Conservation (phyloP, 2,888 invertebrate species). For the Cryptocephalus moraei region DNA sequence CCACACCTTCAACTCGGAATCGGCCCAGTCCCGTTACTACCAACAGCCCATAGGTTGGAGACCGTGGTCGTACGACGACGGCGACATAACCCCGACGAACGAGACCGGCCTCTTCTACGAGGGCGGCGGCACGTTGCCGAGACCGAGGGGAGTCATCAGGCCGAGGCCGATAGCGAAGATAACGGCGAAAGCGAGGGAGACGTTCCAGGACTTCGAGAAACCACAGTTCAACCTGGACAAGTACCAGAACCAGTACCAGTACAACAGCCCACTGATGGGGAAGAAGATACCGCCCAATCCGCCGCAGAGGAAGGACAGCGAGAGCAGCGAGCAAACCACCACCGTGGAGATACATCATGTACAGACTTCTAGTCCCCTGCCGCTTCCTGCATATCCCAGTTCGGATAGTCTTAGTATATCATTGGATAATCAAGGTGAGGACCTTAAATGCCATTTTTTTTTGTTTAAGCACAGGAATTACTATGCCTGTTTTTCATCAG, state of each 20-base stretch:
- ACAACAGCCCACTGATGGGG: slow-evolving; percentile 56
- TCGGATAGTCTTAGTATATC: slow-evolving; percentile 54
- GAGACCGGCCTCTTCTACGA: slow-evolving; percentile 48
- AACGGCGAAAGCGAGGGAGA: slow-evolving; percentile 43
- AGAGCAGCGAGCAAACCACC: slow-evolving; percentile 34
- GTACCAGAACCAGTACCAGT: slow-evolving; percentile 23
- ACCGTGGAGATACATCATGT: slow-evolving; percentile 32
- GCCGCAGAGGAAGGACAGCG: slow-evolving; percentile 54
- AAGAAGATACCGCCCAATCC: slow-evolving; percentile 75
- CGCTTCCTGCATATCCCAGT: slow-evolving; percentile 54
- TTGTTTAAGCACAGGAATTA: too few species aligned
- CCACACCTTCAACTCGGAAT: slow-evolving; percentile 49
- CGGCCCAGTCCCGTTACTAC: slow-evolving; percentile 48
- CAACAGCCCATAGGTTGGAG: slow-evolving; percentile 38
- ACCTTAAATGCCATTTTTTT: background rate
- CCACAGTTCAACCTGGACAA: slow-evolving; percentile 37
- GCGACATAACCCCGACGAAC: slow-evolving; percentile 83
- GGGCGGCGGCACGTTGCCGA: slow-evolving; percentile 77
- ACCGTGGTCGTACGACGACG: slow-evolving; percentile 71
- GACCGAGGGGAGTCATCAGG: slow-evolving; percentile 66
- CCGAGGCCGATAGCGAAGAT: slow-evolving; percentile 76
- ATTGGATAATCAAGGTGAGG: slow-evolving; percentile 34
- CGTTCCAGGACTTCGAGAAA: slow-evolving; percentile 39
- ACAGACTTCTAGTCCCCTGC: slow-evolving; percentile 46
- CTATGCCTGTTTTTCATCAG: too few species aligned